Percentiles rank a stretch among this genome's conserved stretches.
Evolutionary conservation across 2,113 vertebrate species (phyloP).

Genomic region (Ceyx melanurus): DNA sequence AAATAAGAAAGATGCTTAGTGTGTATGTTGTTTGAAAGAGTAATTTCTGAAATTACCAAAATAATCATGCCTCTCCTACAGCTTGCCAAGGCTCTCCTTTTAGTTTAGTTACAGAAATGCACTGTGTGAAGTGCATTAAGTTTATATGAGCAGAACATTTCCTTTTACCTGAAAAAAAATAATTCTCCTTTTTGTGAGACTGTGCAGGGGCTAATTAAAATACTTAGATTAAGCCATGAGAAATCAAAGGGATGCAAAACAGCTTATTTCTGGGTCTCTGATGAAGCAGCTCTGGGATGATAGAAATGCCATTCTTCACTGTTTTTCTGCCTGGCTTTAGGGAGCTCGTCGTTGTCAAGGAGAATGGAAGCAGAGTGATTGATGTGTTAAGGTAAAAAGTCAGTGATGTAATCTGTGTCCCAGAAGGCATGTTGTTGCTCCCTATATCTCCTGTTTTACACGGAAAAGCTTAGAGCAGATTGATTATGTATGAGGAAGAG

Average conservation of each 20-base stretch:
- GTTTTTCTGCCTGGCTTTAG: constrained; percentile 27
- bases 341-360: constrained; percentile 31
- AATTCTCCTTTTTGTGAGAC: not conserved
- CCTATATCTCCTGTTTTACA: constrained; percentile 36
- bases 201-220: constrained; percentile 34
- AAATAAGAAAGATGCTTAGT: not conserved
- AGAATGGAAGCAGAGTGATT: constrained; percentile 62
- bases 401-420: constrained; percentile 68
- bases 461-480: constrained; percentile 1
- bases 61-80: not conserved
- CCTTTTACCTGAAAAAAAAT: not conserved
- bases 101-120: not conserved
- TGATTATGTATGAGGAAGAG: constrained; percentile 45
- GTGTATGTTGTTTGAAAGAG: not conserved
- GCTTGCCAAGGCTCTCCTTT: not conserved
- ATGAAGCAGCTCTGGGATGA: not conserved
- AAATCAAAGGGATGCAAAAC: constrained; percentile 23
- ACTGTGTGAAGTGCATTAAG: not conserved
- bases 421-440: constrained; percentile 54
- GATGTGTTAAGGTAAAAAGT: constrained; percentile 72
- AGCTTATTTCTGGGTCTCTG: not conserved
- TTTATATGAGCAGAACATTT: not conserved
- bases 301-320: not conserved
- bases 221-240: constrained; percentile 1
- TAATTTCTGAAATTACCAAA: not conserved